Percentiles rank a stretch among this genome's conserved stretches.
phyloP scores from a whole-genome alignment of 2,888 invertebrate species.

The Eubasilissa splendida region DNA sequence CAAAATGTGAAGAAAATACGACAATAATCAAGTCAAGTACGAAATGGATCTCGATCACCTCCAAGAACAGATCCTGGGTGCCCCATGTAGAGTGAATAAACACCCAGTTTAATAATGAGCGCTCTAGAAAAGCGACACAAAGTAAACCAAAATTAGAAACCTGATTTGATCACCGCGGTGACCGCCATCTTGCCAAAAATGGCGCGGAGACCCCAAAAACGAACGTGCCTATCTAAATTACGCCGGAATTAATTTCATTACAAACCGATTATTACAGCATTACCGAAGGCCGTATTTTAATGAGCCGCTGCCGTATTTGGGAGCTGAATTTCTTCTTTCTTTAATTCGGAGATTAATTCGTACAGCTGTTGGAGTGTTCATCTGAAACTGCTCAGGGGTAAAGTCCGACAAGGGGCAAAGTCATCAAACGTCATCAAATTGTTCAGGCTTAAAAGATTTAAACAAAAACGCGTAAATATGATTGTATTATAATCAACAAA shows the following conservation, averaged over 20 bases:
- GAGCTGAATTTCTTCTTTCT: conserved; percentile 25
- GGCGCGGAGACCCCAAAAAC: conserved; percentile 23
- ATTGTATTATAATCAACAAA: no score
- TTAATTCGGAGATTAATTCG: neutral
- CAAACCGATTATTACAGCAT: conserved; percentile 15
- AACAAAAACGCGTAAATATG: no score
- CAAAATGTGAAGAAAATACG: no score
- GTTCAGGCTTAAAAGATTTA: no score
- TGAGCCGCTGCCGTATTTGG: neutral
- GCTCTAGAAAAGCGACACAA: neutral
- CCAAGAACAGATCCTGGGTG: neutral
- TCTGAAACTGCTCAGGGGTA: no score
- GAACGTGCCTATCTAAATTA: neutral
- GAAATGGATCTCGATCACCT: conserved; percentile 1
- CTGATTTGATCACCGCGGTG: conserved; percentile 12
- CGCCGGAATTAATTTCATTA: conserved; percentile 25
- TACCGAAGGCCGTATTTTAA: conserved; percentile 4
- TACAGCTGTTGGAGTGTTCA: neutral
- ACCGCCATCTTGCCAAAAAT: conserved; percentile 27
- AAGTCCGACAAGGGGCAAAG: no score
- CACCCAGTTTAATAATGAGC: conserved; percentile 1
- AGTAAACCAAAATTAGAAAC: conserved; percentile 13
- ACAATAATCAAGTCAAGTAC: no score
- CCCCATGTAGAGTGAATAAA: neutral
- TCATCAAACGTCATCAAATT: no score